These are phyloP conservation scores for Pseudobourletiella spinata DNA, from an alignment of 1,140 invertebrate species.

Conservation along the genomic window DNA sequence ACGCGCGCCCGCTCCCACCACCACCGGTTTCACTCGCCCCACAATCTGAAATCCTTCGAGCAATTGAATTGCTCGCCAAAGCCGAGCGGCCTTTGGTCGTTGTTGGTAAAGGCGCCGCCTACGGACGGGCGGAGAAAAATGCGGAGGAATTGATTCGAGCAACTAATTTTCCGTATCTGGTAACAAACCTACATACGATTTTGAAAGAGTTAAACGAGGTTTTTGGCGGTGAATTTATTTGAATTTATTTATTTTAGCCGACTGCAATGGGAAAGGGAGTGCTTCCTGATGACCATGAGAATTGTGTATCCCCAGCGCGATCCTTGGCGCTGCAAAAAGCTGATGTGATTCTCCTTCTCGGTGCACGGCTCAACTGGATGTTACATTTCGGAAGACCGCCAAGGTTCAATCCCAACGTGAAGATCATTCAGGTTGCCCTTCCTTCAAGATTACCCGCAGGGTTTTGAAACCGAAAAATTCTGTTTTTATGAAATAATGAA, in stretches of 20 bases:
- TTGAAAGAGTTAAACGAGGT: background rate
- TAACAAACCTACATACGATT: background rate
- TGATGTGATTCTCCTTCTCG: conserved; percentile 79
- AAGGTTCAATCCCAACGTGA: conserved; percentile 60
- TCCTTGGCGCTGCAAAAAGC: conserved; percentile 75
- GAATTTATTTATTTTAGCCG: conserved; percentile 41
- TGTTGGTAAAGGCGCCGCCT: conserved; percentile 74
- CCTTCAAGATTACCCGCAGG: too few species aligned
- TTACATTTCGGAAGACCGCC: conserved; percentile 90
- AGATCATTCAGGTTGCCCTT: conserved; percentile 69
- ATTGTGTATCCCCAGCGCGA: conserved; percentile 73
- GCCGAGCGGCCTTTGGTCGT: conserved; percentile 78
- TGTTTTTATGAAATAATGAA: background rate
- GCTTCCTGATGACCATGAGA: conserved; percentile 64
- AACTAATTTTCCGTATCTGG: conserved; percentile 71
- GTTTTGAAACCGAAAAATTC: too few species aligned
- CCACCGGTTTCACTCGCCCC: conserved; percentile 62
- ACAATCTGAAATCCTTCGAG: conserved; percentile 53
- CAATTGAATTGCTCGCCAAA: conserved; percentile 55
- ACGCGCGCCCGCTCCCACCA: conserved; percentile 44
- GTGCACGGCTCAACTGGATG: conserved; percentile 94
- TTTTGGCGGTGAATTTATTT: background rate
- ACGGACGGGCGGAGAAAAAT: conserved; percentile 62
- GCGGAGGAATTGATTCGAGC: conserved; percentile 58
- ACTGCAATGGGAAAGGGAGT: conserved; percentile 97